A percentile compares a stretch with the other conserved stretches of the same genome.
These are phyloP conservation scores for Myotis pilosus DNA, from an alignment of 2,797 vertebrate genomes.

Conservation along the genomic window DNA sequence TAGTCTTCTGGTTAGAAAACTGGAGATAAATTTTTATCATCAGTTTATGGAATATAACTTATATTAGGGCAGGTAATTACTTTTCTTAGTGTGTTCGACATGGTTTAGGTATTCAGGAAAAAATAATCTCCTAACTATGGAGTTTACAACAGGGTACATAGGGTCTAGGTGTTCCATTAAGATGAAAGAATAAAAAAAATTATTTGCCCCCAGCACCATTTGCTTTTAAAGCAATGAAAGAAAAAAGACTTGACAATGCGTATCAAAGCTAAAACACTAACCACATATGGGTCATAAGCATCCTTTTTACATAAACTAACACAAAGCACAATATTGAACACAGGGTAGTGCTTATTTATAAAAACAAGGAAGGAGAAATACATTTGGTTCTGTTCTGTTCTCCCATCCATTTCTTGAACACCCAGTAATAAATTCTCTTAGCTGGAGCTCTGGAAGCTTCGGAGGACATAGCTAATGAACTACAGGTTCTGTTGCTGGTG, in stretches of 20 bases:
- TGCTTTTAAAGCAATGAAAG: slow-evolving; percentile 33
- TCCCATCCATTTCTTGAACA: slow-evolving; percentile 37
- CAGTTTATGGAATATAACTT: background rate
- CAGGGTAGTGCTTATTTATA: background rate
- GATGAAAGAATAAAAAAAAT: background rate
- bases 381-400: slow-evolving; percentile 37
- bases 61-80: background rate
- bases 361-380: background rate
- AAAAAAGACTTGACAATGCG: background rate
- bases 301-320: slow-evolving; percentile 27
- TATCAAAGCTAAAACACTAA: slow-evolving; percentile 26
- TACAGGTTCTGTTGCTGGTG: slow-evolving; percentile 58
- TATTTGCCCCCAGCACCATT: background rate
- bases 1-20: background rate
- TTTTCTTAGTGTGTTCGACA: background rate
- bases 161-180: background rate
- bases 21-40: background rate
- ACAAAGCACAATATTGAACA: background rate
- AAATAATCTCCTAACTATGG: background rate
- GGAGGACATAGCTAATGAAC: slow-evolving; percentile 72
- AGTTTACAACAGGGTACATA: background rate
- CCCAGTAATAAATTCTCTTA: slow-evolving; percentile 47
- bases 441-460: slow-evolving; percentile 51
- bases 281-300: background rate
- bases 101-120: background rate